Evolutionary conservation across 2,888 invertebrate species (phyloP).

Genomic region (Pristionchus maxplancki): DNA sequence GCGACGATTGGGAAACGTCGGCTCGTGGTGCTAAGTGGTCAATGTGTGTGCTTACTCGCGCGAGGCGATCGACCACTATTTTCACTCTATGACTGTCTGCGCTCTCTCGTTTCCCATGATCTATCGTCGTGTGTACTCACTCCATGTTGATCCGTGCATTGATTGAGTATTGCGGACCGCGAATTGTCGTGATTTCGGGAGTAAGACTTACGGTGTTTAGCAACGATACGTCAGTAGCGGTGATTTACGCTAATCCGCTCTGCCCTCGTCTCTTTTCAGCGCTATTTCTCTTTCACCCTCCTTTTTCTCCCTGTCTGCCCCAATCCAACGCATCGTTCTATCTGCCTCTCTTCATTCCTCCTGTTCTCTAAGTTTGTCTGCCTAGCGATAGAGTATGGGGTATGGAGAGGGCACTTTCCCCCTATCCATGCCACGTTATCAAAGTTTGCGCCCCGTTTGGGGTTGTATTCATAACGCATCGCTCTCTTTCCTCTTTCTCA

Average conservation of each 20-base stretch:
- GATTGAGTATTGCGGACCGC: constrained; percentile 16
- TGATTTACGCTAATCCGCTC: constrained; percentile 20
- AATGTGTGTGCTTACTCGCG: constrained; percentile 3
- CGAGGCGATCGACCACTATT: background rate
- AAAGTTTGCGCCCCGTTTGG: constrained; percentile 45
- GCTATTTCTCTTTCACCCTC: background rate
- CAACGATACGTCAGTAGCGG: background rate
- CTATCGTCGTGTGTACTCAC: constrained; percentile 28
- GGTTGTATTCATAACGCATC: constrained; percentile 24
- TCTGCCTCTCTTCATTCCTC: background rate
- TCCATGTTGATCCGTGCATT: constrained; percentile 37
- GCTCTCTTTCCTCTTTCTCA: background rate
- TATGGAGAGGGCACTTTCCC: background rate
- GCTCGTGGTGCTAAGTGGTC: background rate
- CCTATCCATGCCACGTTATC: constrained; percentile 31
- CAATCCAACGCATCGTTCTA: background rate
- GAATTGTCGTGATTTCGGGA: background rate
- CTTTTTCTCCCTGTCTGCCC: background rate
- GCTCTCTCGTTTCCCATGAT: background rate
- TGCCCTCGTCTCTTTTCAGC: background rate
- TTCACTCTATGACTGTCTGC: background rate
- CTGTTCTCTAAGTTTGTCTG: background rate
- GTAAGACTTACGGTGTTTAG: constrained; percentile 18
- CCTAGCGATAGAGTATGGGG: background rate
- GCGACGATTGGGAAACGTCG: background rate